Percentiles rank a stretch among this genome's conserved stretches.
Conservation (phyloP, 1,140 invertebrate genomes). For the Xylocopa sonorina region DNA sequence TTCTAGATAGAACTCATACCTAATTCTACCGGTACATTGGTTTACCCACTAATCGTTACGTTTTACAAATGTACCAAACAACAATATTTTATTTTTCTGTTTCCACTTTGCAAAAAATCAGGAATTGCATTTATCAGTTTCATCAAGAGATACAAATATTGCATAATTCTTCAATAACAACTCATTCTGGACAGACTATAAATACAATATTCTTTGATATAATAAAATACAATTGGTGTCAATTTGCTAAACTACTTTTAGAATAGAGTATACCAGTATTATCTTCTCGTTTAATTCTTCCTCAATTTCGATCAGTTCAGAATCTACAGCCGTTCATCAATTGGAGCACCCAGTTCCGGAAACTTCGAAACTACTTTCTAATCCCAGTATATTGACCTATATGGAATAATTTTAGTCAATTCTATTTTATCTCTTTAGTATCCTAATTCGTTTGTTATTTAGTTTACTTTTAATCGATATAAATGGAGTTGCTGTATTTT, state of each 20-base stretch:
- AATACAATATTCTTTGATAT: not conserved
- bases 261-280: not conserved
- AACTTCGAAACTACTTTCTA: conserved; percentile 52
- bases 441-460: not conserved
- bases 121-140: too few relatives aligned
- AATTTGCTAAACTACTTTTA: not conserved
- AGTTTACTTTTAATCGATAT: not conserved
- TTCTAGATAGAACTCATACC: too few relatives aligned
- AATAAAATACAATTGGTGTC: not conserved
- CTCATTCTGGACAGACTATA: too few relatives aligned
- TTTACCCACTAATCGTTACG: too few relatives aligned
- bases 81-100: too few relatives aligned
- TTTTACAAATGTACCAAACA: too few relatives aligned
- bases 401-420: not conserved
- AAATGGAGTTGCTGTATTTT: not conserved
- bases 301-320: not conserved
- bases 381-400: not conserved
- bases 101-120: too few relatives aligned
- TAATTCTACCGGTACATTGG: too few relatives aligned
- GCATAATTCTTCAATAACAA: too few relatives aligned
- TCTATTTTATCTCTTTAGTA: not conserved
- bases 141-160: too few relatives aligned
- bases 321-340: conserved; percentile 25
- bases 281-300: not conserved
- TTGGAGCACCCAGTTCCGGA: conserved; percentile 26